Percentiles rank a stretch among this genome's conserved stretches.
phyloP scores from a whole-genome alignment of 2,888 invertebrate genomes.

The Cheilosia urbana region DNA sequence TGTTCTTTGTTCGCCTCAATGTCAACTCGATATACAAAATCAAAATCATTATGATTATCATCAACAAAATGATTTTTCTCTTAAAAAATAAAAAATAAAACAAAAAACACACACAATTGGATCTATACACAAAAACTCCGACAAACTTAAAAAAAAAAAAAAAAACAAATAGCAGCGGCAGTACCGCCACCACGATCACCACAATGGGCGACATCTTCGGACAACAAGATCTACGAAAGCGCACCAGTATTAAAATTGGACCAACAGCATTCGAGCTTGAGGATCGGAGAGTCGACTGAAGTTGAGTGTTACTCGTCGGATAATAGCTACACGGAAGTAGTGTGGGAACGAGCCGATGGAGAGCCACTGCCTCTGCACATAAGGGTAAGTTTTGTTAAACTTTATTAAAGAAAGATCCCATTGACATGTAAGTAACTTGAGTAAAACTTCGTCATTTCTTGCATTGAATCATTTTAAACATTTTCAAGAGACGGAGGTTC shows the following conservation, averaged over 20 bases:
- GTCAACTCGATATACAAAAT: conserved; percentile 46
- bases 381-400: conserved; percentile 77
- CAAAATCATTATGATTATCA: conserved; percentile 59
- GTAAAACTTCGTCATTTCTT: background rate
- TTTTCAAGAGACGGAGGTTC: no score
- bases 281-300: conserved; percentile 82
- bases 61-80: conserved; percentile 54
- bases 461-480: no score
- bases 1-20: conserved; percentile 60
- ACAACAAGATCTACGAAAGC: conserved; percentile 44
- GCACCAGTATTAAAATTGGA: conserved; percentile 81
- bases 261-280: conserved; percentile 81
- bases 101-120: conserved; percentile 59
- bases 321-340: conserved; percentile 80
- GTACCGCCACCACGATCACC: conserved; percentile 53
- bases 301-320: conserved; percentile 83
- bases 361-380: conserved; percentile 80
- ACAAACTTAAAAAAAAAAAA: conserved; percentile 36
- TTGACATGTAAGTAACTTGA: background rate
- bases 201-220: conserved; percentile 69
- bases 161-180: conserved; percentile 69
- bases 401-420: background rate
- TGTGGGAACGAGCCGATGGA: conserved; percentile 83
- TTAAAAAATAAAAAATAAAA: conserved; percentile 30
- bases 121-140: conserved; percentile 43